phyloP scores from a whole-genome alignment of 37 sponge, comb jelly and placozoan species.

The Mnemiopsis leidyi region DNA sequence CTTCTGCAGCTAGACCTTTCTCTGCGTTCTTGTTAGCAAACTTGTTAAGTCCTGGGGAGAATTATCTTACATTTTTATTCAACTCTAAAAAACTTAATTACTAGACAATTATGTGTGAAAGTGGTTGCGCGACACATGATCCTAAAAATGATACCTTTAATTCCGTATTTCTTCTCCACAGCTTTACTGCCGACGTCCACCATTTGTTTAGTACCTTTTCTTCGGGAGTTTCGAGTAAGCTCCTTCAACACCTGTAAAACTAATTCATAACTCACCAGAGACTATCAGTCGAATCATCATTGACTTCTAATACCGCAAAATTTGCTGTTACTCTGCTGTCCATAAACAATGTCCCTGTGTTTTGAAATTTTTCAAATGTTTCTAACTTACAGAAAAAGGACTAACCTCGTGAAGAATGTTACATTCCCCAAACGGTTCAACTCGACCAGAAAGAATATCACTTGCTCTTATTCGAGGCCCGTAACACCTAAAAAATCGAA shows the following conservation, averaged over 20 bases:
- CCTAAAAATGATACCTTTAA: conserved; percentile 1
- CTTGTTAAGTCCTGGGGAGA: background rate
- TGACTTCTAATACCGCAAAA: no score
- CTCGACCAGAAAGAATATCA: background rate
- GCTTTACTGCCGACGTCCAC: conserved; percentile 35
- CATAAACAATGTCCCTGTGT: no score
- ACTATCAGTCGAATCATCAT: no score
- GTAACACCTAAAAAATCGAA: conserved; percentile 28
- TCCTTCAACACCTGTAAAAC: background rate
- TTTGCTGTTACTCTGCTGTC: no score
- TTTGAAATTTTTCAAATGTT: no score
- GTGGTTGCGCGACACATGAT: no score
- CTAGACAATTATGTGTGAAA: no score
- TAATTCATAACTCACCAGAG: no score
- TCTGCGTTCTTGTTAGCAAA: background rate
- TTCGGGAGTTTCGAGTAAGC: background rate
- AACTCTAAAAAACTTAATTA: no score
- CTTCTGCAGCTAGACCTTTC: background rate
- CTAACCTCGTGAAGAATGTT: conserved; percentile 18
- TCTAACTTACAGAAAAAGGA: no score
- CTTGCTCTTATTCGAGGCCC: background rate
- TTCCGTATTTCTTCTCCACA: conserved; percentile 51
- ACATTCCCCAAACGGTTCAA: background rate
- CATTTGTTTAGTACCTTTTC: background rate
- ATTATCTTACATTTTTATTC: no score